Conservation (phyloP, 2,113 vertebrate species). For the Asarcornis scutulata region DNA sequence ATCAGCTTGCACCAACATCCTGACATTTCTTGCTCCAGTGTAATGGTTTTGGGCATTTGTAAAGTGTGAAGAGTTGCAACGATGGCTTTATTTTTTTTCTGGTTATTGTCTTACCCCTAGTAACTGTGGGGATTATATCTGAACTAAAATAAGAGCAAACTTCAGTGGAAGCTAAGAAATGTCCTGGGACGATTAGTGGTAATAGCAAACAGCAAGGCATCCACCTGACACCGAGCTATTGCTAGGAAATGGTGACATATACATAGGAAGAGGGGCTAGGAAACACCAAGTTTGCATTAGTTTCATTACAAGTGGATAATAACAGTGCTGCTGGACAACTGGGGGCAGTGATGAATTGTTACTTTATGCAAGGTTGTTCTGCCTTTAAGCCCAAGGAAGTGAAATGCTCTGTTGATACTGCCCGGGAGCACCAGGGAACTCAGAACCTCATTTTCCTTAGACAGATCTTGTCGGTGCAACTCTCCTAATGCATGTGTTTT, state of each 20-base stretch:
- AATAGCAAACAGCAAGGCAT: background rate
- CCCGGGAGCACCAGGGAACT: background rate
- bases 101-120: background rate
- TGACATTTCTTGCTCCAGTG: background rate
- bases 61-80: background rate
- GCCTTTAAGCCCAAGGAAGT: background rate
- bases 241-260: background rate
- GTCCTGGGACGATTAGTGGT: background rate
- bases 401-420: background rate
- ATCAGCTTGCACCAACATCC: background rate
- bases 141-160: background rate
- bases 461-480: background rate
- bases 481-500: background rate
- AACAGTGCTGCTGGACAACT: background rate
- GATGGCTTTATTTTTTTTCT: background rate
- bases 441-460: background rate
- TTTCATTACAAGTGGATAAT: background rate
- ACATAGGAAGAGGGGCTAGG: background rate
- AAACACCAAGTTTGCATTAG: background rate
- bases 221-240: background rate
- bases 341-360: background rate
- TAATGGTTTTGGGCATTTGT: background rate
- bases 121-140: background rate
- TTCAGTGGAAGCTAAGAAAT: background rate
- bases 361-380: background rate